Base-by-base conservation (phyloP, 2,888 invertebrate genomes). In the Nemurella pictetii region DNA sequence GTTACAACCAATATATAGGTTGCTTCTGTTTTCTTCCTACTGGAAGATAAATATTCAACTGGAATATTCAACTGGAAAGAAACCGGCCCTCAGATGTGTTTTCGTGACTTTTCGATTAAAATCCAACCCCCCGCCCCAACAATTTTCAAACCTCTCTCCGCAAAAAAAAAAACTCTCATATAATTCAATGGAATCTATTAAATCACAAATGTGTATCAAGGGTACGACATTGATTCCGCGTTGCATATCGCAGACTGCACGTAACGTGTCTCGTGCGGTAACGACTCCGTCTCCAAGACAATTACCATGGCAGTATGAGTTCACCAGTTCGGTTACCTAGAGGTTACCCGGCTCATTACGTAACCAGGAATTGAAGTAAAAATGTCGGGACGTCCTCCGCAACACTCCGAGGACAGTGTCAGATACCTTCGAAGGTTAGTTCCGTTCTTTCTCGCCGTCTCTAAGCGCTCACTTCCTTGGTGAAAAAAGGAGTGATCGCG, bases 381-480 rank as follows among this genome's bases (percentile, higher is more conserved):
- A 75, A 75, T 75, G 75, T 75, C 27, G 26, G 75, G 75, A 26
- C 75, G 75, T 75, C 75, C 75, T 75, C 75, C 27, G 75, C 7
- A 9, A 7, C 7, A 75, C 9, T 9, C 9, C 27, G 75, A 75
- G 75, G 75, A 75, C 75, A 75, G 9, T 55, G 9, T 55, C 55
- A 55, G 55, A 75, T n/a, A 75, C 75, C 75, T 75, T 75, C 26
- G 75, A 75, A 75, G 75, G 75, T 75, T 75, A 75, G 75, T 75
- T 75, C 75, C 75, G 75, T 75, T 28, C 75, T 28, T 27, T 27
- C 27, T 27, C 55, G 55, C 28, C 75, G 75, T 75, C 55, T 55
- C 9, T n/a, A 55, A 55, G 20, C 55, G 55, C 20, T 26, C 25
- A 28, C 28, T 75, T 75, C 75, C 75, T 75, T 75, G 28, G 25